Evolutionary conservation across 2,888 invertebrate genomes (phyloP), one percentile per base, ranked within the genome.

Genomic region (Horisme vitalbata): DNA sequence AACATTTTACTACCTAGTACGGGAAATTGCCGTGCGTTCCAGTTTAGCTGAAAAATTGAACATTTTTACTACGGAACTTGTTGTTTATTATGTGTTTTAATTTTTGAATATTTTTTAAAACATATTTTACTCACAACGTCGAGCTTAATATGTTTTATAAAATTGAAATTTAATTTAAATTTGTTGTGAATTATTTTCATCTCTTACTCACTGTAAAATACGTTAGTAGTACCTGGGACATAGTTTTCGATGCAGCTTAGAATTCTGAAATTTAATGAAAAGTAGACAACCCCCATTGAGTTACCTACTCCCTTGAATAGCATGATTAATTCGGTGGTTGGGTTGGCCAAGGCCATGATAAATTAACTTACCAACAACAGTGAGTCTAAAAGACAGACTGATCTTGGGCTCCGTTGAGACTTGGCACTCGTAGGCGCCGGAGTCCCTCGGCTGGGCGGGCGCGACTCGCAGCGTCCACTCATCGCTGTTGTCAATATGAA

Each of bases 381-480:
- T 95, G 37, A 95, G 92, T 65, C 93, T 91, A 75, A 94, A 95
- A 8, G 94, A 85, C 36, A 87, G 61, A 76, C 96, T 96, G 85
- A 96, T 96, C 89, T 97, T 97, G 44, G 97, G 97, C 77, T 96
- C 97, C 10, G 96, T 97, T 68, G 96, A 96, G 59, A 97, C 96
- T 91, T 97, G 97, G 76, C 97, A 97, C 89, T 97, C 97, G 80
- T 97, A 97, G 52, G 94, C 93, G 45, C 97, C 97, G 44, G 95
- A 96, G 81, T 97, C 97, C 50, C 95, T 91, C 3, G 94, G 91
- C 70, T 93, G 93, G 24, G 92, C 88, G 0, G 87, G 93, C 63
- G 94, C 88, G 3, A 84, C 89, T 11, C 86, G 73, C 43, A 84
- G 68, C 91, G 85, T 84, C 93, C 93, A 94, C 63, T 93, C 93